These are phyloP conservation scores for Bostrychus sinensis DNA, from an alignment of 2,113 vertebrate species.

Conservation along the genomic window DNA sequence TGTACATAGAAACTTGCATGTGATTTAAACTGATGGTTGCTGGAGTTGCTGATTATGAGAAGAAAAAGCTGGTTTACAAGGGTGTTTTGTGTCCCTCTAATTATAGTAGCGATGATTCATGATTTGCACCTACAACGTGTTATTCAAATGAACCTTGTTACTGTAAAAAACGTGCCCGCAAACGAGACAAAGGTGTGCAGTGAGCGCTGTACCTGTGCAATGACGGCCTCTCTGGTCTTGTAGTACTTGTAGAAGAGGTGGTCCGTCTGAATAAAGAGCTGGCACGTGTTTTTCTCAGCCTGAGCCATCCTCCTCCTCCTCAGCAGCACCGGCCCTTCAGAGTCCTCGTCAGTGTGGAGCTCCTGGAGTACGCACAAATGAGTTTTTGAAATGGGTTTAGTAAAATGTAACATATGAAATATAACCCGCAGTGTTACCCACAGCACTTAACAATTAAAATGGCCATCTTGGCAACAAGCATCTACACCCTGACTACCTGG, in stretches of 20 bases:
- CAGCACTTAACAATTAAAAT: no score
- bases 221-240: constrained; percentile 95
- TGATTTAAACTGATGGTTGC: not conserved
- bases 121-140: not conserved
- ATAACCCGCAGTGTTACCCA: not conserved
- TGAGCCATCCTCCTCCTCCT: constrained; percentile 91
- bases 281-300: constrained; percentile 95
- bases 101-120: constrained; percentile 12
- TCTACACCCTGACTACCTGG: no score
- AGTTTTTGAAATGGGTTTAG: constrained; percentile 26
- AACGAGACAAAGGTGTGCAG: not conserved
- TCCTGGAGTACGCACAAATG: constrained; percentile 43
- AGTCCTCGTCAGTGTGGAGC: constrained; percentile 34
- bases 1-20: not conserved
- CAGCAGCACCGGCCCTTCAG: constrained; percentile 78
- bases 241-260: constrained; percentile 96
- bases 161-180: constrained; percentile 5
- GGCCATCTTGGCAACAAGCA: no score
- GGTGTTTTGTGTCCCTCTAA: not conserved
- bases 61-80: not conserved
- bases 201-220: constrained; percentile 74
- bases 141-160: constrained; percentile 3
- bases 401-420: constrained; percentile 47
- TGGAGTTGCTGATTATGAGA: not conserved
- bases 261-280: constrained; percentile 98